Base-by-base conservation (phyloP, 2,797 vertebrate species). In the Sebastes oblongus region DNA sequence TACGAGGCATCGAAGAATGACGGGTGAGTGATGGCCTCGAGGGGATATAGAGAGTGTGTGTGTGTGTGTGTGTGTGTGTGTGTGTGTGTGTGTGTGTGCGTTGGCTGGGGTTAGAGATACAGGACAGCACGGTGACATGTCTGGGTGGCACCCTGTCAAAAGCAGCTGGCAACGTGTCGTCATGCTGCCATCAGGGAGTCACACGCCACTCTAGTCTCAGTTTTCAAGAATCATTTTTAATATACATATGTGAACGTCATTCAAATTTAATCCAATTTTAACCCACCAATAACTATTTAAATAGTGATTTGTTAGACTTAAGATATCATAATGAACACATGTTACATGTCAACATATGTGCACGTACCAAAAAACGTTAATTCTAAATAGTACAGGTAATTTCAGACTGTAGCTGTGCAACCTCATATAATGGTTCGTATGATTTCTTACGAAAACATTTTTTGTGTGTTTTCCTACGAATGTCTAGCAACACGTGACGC, bases 1-100 rank as follows among this genome's bases (percentile, higher is more conserved):
- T 95, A 94, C 75, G 92, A 94, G 91, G 94, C 93, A 94, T 94
- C 91, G 75, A 86, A 91, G 93, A 94, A 88, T 93, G 93, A 94
- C 89, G 87, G 92, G 82, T 96, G 95, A 96, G 90, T 96, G 95
- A 96, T 93, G 94, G 94, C 88, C 92, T 92, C 92, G 8, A 72
- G 93, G 93, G 92, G 89, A 92, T 91, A 70, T 16, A 20, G 72
- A 39, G 85, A 82, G 90, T 80, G 69, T 81, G 87, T 69, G 71
- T 85, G 71, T 72, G 82, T 36, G 34, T 4, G 36, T 39, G 32
- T 11, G 32, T 34, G 77, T 77, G 83, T 80, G 77, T 77, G 46
- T 77, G 77, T 39, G 39, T 77, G 77, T 77, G 83, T 81, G 77
- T 77, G 46, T 77, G 77, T 56, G 46, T 72, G 77, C 73, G 77